phyloP scores from a whole-genome alignment of 2,113 vertebrate species.

The Trogon melanurus region DNA sequence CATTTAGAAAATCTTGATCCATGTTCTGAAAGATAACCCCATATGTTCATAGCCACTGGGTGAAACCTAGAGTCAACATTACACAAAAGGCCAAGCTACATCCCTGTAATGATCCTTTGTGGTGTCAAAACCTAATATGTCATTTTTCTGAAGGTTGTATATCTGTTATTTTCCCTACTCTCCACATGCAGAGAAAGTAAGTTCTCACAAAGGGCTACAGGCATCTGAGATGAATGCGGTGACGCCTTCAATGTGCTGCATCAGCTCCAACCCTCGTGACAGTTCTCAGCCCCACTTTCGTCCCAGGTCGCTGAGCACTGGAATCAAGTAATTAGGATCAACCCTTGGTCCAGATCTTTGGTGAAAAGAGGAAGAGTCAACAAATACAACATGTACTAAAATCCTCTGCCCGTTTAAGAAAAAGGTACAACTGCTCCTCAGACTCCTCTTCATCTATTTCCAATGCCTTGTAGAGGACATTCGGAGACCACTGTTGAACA shows the following conservation, averaged over 20 bases:
- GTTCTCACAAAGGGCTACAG: not conserved
- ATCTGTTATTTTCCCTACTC: not conserved
- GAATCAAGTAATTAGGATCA: not conserved
- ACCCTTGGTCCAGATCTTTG: not conserved
- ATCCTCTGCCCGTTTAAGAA: not conserved
- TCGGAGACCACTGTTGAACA: not conserved
- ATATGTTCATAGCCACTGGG: not conserved
- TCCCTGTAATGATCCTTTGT: not conserved
- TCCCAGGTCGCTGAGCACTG: not conserved
- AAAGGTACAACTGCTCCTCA: not conserved
- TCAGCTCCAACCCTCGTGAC: not conserved
- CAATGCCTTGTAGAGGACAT: not conserved
- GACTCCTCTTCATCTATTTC: not conserved
- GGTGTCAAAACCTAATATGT: not conserved
- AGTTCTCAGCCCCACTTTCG: not conserved
- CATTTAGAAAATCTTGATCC: not conserved
- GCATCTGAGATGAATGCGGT: not conserved
- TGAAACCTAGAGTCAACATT: not conserved
- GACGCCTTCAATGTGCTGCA: not conserved
- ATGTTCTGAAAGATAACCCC: not conserved
- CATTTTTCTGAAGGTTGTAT: no score
- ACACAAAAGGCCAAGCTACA: not conserved
- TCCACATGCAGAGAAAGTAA: not conserved
- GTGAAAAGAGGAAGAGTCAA: not conserved
- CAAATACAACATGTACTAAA: not conserved